phyloP scores from a whole-genome alignment of 2,113 vertebrate genomes.

The Myrmecophaga tridactyla region DNA sequence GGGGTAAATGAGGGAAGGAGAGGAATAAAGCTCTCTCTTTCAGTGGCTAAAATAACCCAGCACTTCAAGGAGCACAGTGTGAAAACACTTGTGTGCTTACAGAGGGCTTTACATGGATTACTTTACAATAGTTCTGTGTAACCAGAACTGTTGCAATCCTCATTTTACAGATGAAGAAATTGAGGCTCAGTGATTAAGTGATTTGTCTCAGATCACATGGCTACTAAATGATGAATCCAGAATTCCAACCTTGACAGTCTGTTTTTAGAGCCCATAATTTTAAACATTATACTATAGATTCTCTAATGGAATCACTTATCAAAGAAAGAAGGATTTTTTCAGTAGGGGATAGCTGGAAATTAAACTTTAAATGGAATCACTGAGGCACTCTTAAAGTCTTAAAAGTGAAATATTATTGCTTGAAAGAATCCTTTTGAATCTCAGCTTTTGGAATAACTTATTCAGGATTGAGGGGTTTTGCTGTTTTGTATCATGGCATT shows the following conservation, averaged over 20 bases:
- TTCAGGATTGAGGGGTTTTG: not conserved
- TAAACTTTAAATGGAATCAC: conserved; percentile 11
- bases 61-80: not conserved
- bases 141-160: not conserved
- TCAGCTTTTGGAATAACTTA: not conserved
- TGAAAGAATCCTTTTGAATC: conserved; percentile 7
- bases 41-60: not conserved
- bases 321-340: not conserved
- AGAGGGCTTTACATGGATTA: not conserved
- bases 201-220: not conserved
- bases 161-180: conserved; percentile 31
- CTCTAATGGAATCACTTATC: not conserved
- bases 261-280: not conserved
- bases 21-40: not conserved
- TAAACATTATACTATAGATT: not conserved
- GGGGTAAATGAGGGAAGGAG: not conserved
- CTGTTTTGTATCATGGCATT: not conserved
- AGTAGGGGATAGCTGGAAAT: not conserved
- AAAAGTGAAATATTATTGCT: not conserved
- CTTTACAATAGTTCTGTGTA: not conserved
- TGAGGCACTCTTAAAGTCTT: not conserved
- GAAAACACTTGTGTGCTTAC: not conserved
- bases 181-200: not conserved
- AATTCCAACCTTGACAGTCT: not conserved
- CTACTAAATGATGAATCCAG: not conserved